These are phyloP conservation scores for Isoperla grammatica DNA, from an alignment of 2,888 invertebrate species.

Conservation along the genomic window DNA sequence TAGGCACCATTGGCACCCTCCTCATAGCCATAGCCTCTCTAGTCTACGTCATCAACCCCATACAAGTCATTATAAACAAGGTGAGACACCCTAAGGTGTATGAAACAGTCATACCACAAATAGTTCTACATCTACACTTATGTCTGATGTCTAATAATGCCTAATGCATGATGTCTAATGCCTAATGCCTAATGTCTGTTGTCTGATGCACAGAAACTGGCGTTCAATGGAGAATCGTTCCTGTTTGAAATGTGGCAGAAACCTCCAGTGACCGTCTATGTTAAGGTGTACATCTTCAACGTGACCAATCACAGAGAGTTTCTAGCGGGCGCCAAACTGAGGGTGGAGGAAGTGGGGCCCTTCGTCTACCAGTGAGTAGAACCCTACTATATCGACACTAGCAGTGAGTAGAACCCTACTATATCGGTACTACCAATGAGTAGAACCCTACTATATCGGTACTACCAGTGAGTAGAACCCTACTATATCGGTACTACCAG, in stretches of 20 bases:
- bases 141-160: too few relatives aligned
- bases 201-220: conserved; percentile 52
- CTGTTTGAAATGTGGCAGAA: conserved; percentile 56
- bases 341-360: conserved; percentile 68
- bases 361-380: conserved; percentile 73
- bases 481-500: too few relatives aligned
- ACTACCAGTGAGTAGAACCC: too few relatives aligned
- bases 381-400: too few relatives aligned
- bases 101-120: too few relatives aligned
- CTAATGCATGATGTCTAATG: too few relatives aligned
- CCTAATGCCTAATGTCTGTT: conserved; percentile 31
- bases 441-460: too few relatives aligned
- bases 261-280: conserved; percentile 59
- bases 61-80: conserved; percentile 37
- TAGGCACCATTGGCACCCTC: conserved; percentile 34
- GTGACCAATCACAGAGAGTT: conserved; percentile 71
- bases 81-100: too few relatives aligned
- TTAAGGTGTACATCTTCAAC: conserved; percentile 69
- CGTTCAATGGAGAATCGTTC: conserved; percentile 52
- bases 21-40: conserved; percentile 39
- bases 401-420: too few relatives aligned
- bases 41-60: conserved; percentile 40
- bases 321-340: conserved; percentile 61
- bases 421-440: too few relatives aligned
- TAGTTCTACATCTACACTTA: too few relatives aligned